phyloP scores from a whole-genome alignment of 2,113 vertebrate genomes.

The Dissostichus mawsoni region DNA sequence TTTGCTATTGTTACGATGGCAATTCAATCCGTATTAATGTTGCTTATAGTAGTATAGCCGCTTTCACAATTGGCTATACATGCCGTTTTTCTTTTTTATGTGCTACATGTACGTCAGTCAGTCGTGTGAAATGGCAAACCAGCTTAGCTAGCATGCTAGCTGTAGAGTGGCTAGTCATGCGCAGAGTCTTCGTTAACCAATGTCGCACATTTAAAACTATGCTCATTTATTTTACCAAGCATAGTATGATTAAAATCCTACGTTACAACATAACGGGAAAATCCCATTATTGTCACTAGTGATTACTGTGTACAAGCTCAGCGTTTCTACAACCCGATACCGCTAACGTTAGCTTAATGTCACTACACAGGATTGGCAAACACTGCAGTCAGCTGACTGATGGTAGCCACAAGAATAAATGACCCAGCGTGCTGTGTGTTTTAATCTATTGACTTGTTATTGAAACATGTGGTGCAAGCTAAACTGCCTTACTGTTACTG shows the following conservation, averaged over 20 bases:
- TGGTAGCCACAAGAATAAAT: background rate
- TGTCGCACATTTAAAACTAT: background rate
- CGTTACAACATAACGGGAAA: accelerated
- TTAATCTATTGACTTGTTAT: background rate
- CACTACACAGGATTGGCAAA: constrained; percentile 1
- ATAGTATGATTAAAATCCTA: accelerated
- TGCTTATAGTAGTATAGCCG: accelerated
- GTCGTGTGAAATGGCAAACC: background rate
- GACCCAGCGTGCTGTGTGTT: background rate
- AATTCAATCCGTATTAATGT: accelerated
- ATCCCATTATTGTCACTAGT: background rate
- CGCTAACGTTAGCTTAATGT: background rate
- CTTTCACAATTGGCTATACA: accelerated
- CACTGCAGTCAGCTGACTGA: constrained; percentile 42
- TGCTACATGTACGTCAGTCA: no score
- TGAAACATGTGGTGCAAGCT: accelerated
- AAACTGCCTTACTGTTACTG: no score
- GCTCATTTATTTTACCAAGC: accelerated
- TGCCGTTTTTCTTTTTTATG: background rate
- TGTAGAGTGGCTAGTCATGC: background rate
- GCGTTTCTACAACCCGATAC: background rate
- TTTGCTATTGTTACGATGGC: accelerated
- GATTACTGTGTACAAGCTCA: background rate
- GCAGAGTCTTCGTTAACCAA: background rate
- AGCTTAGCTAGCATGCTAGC: constrained; percentile 30